Evolutionary conservation across 2,888 invertebrate genomes (phyloP).

Genomic region (Trilocha varians): DNA sequence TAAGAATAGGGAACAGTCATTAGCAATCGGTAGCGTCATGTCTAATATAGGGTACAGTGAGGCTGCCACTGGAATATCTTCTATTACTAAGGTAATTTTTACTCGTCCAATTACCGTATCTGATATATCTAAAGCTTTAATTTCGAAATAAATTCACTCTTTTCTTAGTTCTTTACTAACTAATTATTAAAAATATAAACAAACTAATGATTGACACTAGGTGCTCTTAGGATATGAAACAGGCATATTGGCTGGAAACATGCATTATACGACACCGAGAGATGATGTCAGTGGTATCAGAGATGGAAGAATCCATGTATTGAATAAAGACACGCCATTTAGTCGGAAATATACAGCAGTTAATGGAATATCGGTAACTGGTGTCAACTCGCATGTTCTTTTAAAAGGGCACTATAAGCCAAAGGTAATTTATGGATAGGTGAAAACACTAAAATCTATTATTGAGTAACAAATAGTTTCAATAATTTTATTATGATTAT

Average conservation of each 20-base stretch:
- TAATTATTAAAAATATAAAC: neutral
- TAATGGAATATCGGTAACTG: slow-evolving; percentile 36
- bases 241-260: slow-evolving; percentile 78
- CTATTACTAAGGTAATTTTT: slow-evolving; percentile 65
- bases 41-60: slow-evolving; percentile 46
- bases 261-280: slow-evolving; percentile 75
- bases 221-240: slow-evolving; percentile 75
- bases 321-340: slow-evolving; percentile 71
- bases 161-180: too few species aligned
- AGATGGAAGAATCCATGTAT: slow-evolving; percentile 68
- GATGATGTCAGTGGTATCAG: slow-evolving; percentile 54
- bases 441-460: too few species aligned
- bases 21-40: slow-evolving; percentile 63
- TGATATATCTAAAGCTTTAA: neutral
- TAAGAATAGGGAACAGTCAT: slow-evolving; percentile 61
- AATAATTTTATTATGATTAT: too few species aligned
- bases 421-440: too few species aligned
- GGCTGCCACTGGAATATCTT: slow-evolving; percentile 58
- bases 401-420: slow-evolving; percentile 28
- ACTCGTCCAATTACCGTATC: neutral
- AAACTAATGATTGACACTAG: too few species aligned
- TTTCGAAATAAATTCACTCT: neutral
- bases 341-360: slow-evolving; percentile 56
- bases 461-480: too few species aligned
- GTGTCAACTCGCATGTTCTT: too few species aligned